Base-by-base conservation (phyloP, 35 echinoderm and acorn worm genomes). In the Ophioderma brevispina region DNA sequence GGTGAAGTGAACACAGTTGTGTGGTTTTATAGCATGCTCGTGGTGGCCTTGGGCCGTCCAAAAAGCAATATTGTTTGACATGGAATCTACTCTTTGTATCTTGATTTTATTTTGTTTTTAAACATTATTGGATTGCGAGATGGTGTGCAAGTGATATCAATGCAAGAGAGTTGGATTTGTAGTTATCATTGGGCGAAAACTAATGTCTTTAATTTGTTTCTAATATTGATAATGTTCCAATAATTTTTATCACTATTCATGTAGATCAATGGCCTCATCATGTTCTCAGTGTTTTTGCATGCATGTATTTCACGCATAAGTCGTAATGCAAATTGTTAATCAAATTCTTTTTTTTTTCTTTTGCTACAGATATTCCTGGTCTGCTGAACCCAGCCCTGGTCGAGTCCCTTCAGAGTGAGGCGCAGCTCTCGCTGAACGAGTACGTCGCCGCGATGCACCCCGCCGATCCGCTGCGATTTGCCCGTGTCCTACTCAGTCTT, bases 361-460 rank as follows among this genome's bases (percentile, higher is more conserved):
- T 80, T 52, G 55, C 55, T 84, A 36, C 88, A 99, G 97, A 99
- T 91, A 89, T 95, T 37, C 91, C 94, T 88, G 93, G 91, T 32
- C 78, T 99, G 88, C 63, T 87, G 32, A 95, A 95, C 76, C 76
- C 97, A 36, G 85, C 55, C 5, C 59, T 95, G 64, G 97, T 99
- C 40, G 97, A 99, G 80, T 81, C 84, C 8, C 94, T 95, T 70
- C 97, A 99, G 87, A 94, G 97, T 78, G 80, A 92, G 36, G 92
- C 94, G 39, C 97, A 99, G 63, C 88, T 99, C 37, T 75, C 85
- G 28, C 84, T 99, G 87, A 92, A 87, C 25, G 97, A 98, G 90
- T 98, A 98, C 81, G 93, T 95, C 39, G 83, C 96, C 34, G 93
- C 96, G 21, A 95, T 92, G 94, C 93, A 95, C 84, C 96, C 96